Conservation (phyloP, 2,797 vertebrate genomes). For the Nasua narica region DNA sequence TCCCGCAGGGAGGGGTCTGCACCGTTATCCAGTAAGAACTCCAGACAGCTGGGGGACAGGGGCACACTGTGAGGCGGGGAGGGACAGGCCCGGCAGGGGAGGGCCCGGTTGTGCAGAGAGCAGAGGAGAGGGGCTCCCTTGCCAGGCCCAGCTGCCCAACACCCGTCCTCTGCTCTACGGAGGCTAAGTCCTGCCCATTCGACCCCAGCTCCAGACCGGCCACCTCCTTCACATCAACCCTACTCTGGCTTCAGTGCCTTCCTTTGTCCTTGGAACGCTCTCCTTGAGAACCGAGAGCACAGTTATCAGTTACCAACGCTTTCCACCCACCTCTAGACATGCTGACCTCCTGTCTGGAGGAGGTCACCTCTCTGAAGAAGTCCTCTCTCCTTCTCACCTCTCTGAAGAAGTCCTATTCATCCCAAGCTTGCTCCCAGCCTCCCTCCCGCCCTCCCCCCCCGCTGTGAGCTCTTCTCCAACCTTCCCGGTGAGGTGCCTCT, state of each 20-base stretch:
- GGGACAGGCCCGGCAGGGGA: background rate
- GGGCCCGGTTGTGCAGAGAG: background rate
- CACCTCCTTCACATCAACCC: background rate
- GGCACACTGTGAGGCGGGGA: background rate
- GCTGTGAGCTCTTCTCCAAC: background rate
- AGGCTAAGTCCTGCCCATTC: background rate
- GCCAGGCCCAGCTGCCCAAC: background rate
- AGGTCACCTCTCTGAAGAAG: background rate
- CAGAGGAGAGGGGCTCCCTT: background rate
- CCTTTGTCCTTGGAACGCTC: background rate
- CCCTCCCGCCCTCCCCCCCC: background rate
- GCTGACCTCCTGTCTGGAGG: too few relatives aligned
- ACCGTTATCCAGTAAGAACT: slow-evolving; percentile 96
- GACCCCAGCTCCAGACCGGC: background rate
- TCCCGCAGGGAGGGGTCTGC: slow-evolving; percentile 96
- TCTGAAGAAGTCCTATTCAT: background rate
- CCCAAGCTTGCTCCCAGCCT: background rate
- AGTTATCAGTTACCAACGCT: background rate
- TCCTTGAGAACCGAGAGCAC: background rate
- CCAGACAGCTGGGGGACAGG: slow-evolving; percentile 90
- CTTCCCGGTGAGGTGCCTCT: background rate
- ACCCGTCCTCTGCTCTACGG: fast-evolving
- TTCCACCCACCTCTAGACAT: background rate
- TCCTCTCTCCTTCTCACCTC: background rate
- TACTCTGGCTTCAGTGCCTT: background rate